phyloP scores from a whole-genome alignment of 2,888 invertebrate species.

The Dynastes hyllus region DNA sequence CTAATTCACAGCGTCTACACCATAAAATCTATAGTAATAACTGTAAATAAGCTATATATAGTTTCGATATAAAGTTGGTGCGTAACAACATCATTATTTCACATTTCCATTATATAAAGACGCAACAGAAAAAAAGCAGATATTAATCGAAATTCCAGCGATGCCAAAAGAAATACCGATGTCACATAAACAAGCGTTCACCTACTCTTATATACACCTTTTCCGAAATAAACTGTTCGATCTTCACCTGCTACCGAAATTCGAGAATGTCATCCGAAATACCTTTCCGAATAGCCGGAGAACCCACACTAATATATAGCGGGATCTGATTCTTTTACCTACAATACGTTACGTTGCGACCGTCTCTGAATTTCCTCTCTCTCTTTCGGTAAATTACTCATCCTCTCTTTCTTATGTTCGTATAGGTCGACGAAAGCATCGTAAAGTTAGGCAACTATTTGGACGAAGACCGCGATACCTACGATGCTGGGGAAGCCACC shows the following conservation, averaged over 20 bases:
- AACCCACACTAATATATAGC: background rate
- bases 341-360: background rate
- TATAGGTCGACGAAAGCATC: conserved; percentile 61
- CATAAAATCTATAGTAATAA: no score
- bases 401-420: conserved; percentile 57
- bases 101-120: background rate
- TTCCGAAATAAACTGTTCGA: conserved; percentile 20
- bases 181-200: conserved; percentile 17
- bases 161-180: conserved; percentile 29
- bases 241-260: conserved; percentile 42
- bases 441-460: conserved; percentile 64
- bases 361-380: background rate
- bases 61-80: no score
- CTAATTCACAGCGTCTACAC: no score
- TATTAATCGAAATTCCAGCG: conserved; percentile 18
- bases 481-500: conserved; percentile 54
- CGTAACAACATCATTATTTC: no score
- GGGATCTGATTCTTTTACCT: conserved; percentile 30
- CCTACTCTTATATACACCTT: conserved; percentile 12
- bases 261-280: conserved; percentile 34
- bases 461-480: conserved; percentile 59
- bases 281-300: conserved; percentile 4
- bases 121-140: background rate
- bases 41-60: no score
- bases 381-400: conserved; percentile 13